phyloP scores from a whole-genome alignment of 1,140 invertebrate species.

The Brachionus plicatilis region DNA sequence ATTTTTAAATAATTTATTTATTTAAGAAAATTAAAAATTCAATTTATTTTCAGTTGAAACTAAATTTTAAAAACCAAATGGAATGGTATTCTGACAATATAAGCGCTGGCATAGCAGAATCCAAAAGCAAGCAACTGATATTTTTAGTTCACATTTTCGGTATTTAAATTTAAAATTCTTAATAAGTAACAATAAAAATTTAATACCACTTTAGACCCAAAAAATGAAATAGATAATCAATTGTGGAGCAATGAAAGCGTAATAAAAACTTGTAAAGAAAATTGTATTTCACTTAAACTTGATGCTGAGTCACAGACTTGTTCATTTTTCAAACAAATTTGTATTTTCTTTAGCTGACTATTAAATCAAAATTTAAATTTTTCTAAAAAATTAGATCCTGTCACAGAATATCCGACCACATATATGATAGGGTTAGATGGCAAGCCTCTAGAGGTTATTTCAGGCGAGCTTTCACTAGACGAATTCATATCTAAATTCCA shows the following conservation, averaged over 20 bases:
- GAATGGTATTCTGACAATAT: conserved; percentile 25
- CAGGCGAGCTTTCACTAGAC: background rate
- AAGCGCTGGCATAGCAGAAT: background rate
- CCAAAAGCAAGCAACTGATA: background rate
- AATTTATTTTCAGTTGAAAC: background rate
- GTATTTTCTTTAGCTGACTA: background rate
- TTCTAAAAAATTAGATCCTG: background rate
- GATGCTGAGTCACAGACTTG: background rate
- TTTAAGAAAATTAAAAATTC: background rate
- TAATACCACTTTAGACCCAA: background rate
- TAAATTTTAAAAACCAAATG: conserved; percentile 7
- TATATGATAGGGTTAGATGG: conserved; percentile 28
- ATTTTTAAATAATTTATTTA: background rate
- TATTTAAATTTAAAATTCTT: background rate
- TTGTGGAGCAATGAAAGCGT: background rate
- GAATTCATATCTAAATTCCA: conserved; percentile 8
- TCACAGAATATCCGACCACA: background rate
- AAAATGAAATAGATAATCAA: background rate
- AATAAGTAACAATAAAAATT: background rate
- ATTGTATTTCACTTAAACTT: conserved; percentile 18
- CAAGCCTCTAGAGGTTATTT: background rate
- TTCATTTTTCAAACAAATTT: conserved; percentile 33
- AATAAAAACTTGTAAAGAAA: background rate
- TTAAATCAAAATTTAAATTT: background rate
- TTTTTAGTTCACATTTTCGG: conserved; percentile 20